Percentiles rank a stretch among this genome's conserved stretches.
Conservation (phyloP, 1,140 invertebrate species). For the Apis laboriosa region DNA sequence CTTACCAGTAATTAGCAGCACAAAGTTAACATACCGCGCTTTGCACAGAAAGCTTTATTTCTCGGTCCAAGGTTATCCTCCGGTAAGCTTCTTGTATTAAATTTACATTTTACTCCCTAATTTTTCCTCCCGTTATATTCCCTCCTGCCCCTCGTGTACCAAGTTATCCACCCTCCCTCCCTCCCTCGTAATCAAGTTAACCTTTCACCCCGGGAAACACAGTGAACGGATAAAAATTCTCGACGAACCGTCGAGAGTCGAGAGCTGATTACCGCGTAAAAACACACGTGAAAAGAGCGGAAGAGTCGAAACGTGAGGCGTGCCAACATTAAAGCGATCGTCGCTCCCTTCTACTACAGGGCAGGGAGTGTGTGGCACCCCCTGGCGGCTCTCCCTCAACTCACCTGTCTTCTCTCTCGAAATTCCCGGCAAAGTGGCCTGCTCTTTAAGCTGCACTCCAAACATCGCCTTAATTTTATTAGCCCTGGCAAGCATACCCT, state of each 20-base stretch:
- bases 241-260: too few species aligned
- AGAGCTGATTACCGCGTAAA: not conserved
- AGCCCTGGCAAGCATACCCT: conserved; percentile 76
- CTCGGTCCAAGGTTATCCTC: not conserved
- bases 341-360: too few species aligned
- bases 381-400: not conserved
- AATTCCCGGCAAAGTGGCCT: conserved; percentile 76
- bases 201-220: not conserved
- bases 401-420: conserved; percentile 80
- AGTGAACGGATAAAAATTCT: not conserved
- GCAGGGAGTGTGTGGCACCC: not conserved
- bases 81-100: not conserved
- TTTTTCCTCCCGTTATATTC: not conserved
- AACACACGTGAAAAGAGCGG: too few species aligned
- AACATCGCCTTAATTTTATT: conserved; percentile 79
- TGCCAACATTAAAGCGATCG: conserved; percentile 15
- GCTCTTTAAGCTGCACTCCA: conserved; percentile 74
- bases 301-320: not conserved
- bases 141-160: not conserved
- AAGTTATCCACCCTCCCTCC: not conserved
- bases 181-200: not conserved
- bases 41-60: not conserved
- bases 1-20: not conserved
- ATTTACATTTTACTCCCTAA: not conserved
- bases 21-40: conserved; percentile 1